Base-by-base conservation (phyloP, 2,797 vertebrate genomes). In the Potorous gilbertii region DNA sequence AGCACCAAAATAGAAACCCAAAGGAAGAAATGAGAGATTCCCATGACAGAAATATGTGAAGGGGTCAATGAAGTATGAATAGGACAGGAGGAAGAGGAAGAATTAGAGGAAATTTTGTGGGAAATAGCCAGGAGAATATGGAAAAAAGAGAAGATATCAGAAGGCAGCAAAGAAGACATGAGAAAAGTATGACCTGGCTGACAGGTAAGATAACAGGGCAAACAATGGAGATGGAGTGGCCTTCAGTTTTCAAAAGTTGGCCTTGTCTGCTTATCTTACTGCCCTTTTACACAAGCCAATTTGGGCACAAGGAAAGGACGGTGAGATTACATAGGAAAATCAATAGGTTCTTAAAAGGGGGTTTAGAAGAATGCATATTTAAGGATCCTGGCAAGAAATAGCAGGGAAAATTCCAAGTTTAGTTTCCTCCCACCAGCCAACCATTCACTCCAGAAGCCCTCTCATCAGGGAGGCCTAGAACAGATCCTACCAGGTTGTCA, bases 341-440 rank as follows among this genome's bases (percentile, higher is more conserved):
- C 90, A 90, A n/a, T 40, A 90, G 56, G 56, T 56, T 95, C 29
- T 91, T 74, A 92, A 0, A 2, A 95, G 56, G 40, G 54, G 21
- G 28, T 93, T 95, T 31, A 54, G 34, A 34, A 90, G 93, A 96
- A 66, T 18, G 91, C 12, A 56, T n/a, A 93, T 57, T 57, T 91
- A 90, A 95, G 89, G 91, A 92, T 54, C 13, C 56, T 56, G 74
- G 28, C 27, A 40, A 52, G 54, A 92, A 95, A 56, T 52, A 96
- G 8, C 3, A 40, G 13, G 40, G 9, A 28, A 89, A 94, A 90
- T 92, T 90, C 92, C 54, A 13, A 93, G 8, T 91, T 92, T 55
- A 91, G 66, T 92, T 95, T 66, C 55, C 29, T 89, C 27, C 56
- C 81, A 81, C 34, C 54, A 89, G 2, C 34, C 90, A 93, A n/a